Base-by-base conservation (phyloP, 2,888 invertebrate genomes). In the Craniophora ligustri region DNA sequence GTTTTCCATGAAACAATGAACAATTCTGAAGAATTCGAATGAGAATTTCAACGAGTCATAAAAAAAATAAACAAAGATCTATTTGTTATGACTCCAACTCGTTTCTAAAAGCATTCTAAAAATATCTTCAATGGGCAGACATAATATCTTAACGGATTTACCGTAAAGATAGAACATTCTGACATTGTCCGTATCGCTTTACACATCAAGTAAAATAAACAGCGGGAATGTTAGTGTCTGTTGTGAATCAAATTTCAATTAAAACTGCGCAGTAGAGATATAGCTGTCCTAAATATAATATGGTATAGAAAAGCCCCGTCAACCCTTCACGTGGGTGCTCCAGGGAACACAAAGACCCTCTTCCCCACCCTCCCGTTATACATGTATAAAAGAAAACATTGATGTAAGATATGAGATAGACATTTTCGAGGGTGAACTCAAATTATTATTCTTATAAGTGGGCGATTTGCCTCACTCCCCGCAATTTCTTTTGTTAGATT, bases 351-450 rank as follows among this genome's bases (percentile, higher is more conserved):
- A 86, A 85, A 86, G 80, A 73, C 82, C 82, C 82, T 82, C 74
- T 46, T 46, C 63, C 75, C 78, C 82, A 79, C 79, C 83, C 77
- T 76, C 67, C 57, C 77, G 59, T 78, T 81, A 82, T 83, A 81
- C 82, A 70, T 72, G 76, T 79, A 86, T 75, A 85, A 84, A 87
- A 84, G 82, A 81, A 88, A 88, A 89, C 82, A 85, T 85, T 86
- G 79, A 86, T 84, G 79, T 79, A 75, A 87, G 85, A 85, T 86
- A 85, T 75, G 76, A 82, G 70, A 72, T 75, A 72, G 73, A 75
- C 77, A 74, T 79, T 75, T 76, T 72, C 66, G 78, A 79, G 81
- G 82, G 83, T 69, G 73, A 77, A 67, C 72, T 71, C 59, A 60
- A 79, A 78, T 81, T 82, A 86, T 83, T 82, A 82, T 85, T 82